phyloP scores from a whole-genome alignment of 2,888 invertebrate species.

The Tiliacea citrago region DNA sequence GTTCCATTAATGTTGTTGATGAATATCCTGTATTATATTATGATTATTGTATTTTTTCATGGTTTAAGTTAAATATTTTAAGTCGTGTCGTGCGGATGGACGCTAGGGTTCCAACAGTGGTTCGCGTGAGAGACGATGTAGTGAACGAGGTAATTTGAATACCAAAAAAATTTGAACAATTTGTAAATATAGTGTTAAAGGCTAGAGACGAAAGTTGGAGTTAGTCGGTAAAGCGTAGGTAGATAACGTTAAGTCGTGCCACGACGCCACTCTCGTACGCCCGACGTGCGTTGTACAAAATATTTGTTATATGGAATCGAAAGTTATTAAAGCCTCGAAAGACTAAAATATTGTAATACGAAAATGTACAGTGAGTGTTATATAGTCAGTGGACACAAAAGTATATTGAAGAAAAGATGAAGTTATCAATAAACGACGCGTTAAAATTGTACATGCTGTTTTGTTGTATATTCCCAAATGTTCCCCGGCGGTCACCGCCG shows the following conservation, averaged over 20 bases:
- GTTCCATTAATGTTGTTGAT: slow-evolving; percentile 89
- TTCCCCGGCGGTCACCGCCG: slow-evolving; percentile 53
- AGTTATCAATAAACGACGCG: slow-evolving; percentile 90
- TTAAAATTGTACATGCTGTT: slow-evolving; percentile 88
- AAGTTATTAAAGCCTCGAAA: slow-evolving; percentile 89
- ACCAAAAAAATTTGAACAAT: slow-evolving; percentile 90
- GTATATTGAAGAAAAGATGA: slow-evolving; percentile 89
- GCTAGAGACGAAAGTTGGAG: slow-evolving; percentile 83
- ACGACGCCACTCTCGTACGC: slow-evolving; percentile 86
- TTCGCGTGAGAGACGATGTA: slow-evolving; percentile 82
- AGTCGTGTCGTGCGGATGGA: slow-evolving; percentile 85
- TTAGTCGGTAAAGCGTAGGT: slow-evolving; percentile 85
- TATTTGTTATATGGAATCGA: slow-evolving; percentile 89
- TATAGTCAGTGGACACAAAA: slow-evolving; percentile 91
- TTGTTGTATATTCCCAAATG: slow-evolving; percentile 81
- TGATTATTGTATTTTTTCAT: slow-evolving; percentile 89
- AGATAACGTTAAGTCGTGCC: slow-evolving; percentile 88
- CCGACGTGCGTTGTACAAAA: slow-evolving; percentile 90
- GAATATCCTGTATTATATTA: slow-evolving; percentile 88
- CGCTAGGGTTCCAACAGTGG: slow-evolving; percentile 78
- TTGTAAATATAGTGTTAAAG: slow-evolving; percentile 90
- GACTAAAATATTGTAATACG: slow-evolving; percentile 90
- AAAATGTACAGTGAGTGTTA: slow-evolving; percentile 91
- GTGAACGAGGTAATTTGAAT: slow-evolving; percentile 88
- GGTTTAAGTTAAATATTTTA: slow-evolving; percentile 88